phyloP scores from a whole-genome alignment of 1,140 invertebrate genomes.

The Aplysia californica region DNA sequence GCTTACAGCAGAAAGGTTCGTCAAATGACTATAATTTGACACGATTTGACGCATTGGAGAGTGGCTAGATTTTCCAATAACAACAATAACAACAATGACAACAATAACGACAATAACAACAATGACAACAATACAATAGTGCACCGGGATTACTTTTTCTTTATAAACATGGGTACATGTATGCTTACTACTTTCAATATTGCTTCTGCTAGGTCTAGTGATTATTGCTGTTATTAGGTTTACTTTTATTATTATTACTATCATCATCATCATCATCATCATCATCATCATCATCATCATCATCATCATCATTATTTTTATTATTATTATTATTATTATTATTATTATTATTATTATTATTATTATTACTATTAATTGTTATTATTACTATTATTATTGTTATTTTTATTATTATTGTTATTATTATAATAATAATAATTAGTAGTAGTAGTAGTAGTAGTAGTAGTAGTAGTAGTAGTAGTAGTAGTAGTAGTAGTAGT shows the following conservation, averaged over 20 bases:
- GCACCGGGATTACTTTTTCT: background rate
- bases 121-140: background rate
- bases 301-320: background rate
- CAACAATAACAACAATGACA: background rate
- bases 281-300: background rate
- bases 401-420: background rate
- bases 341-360: background rate
- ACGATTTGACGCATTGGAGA: background rate
- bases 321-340: background rate
- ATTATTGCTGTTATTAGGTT: background rate
- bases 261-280: background rate
- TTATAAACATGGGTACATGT: background rate
- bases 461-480: background rate
- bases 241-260: background rate
- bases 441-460: too few relatives aligned
- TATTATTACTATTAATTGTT: background rate
- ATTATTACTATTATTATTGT: background rate
- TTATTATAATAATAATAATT: too few relatives aligned
- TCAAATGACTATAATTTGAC: too few relatives aligned
- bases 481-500: background rate
- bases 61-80: background rate
- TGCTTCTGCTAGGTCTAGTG: background rate
- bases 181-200: background rate
- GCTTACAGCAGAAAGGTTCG: too few relatives aligned
- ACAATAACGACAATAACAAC: background rate